Evolutionary conservation across 2,113 vertebrate genomes (phyloP).

Genomic region (Gnathonemus echidnorhynchus): DNA sequence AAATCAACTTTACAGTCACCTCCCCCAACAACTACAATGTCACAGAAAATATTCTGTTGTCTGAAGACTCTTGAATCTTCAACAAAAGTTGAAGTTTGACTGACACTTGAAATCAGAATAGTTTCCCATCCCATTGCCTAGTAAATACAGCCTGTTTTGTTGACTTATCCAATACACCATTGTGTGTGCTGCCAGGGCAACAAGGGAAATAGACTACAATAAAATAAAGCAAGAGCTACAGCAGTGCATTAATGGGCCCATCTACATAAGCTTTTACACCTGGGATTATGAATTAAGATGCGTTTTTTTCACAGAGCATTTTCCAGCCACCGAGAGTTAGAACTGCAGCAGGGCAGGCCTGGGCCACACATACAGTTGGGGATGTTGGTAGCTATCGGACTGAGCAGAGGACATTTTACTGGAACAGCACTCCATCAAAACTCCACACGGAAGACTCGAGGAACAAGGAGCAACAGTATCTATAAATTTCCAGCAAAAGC

Average conservation of each 20-base stretch:
- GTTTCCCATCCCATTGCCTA: neutral
- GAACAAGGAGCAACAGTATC: neutral
- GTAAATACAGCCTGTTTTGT: neutral
- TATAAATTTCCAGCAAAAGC: slow-evolving; percentile 40
- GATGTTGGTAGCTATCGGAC: neutral
- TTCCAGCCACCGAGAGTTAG: neutral
- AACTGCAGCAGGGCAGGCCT: neutral
- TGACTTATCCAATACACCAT: neutral
- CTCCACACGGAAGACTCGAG: neutral
- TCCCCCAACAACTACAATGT: neutral
- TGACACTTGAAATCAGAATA: neutral
- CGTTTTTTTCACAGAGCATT: neutral
- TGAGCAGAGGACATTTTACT: neutral
- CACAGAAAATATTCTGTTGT: neutral
- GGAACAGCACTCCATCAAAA: neutral
- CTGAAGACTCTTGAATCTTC: neutral
- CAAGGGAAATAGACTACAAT: neutral
- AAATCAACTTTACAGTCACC: neutral
- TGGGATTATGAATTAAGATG: neutral
- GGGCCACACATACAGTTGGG: slow-evolving; percentile 24
- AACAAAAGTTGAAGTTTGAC: neutral
- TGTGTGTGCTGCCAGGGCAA: neutral
- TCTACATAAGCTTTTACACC: neutral
- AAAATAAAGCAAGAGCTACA: neutral
- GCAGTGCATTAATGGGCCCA: neutral